Conservation (phyloP, 2,797 vertebrate species). For the Hippocampus kuda region DNA sequence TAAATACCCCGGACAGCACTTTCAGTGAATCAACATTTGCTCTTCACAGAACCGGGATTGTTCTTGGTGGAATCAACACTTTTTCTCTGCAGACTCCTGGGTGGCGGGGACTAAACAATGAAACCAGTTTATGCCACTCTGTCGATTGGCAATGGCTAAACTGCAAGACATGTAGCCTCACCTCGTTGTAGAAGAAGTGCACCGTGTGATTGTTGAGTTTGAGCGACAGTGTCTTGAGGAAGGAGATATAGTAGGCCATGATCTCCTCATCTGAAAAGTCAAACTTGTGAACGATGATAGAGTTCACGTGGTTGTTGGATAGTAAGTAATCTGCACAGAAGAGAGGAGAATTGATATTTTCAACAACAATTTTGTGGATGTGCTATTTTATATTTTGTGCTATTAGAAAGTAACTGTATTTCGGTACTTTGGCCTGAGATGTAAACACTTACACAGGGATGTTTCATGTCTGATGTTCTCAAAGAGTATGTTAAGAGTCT, state of each 20-base stretch:
- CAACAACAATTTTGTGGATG: background rate
- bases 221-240: conserved; percentile 94
- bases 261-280: conserved; percentile 99
- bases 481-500: conserved; percentile 97
- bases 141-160: conserved; percentile 10
- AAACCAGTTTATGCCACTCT: conserved; percentile 3
- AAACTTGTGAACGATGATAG: conserved; percentile 98
- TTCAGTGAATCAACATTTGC: too few species aligned
- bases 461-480: conserved; percentile 99
- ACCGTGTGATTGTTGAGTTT: conserved; percentile 98
- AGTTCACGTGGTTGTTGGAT: conserved; percentile 98
- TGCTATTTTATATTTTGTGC: background rate
- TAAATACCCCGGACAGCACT: too few species aligned
- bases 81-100: too few species aligned
- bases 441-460: conserved; percentile 81
- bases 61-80: too few species aligned
- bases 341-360: background rate
- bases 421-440: background rate
- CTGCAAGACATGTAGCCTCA: conserved; percentile 52
- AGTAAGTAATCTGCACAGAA: conserved; percentile 82
- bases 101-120: background rate
- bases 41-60: too few species aligned
- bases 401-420: background rate
- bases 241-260: conserved; percentile 99
- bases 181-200: conserved; percentile 99